Base-by-base conservation (phyloP, 2,888 invertebrate species). In the Pharmacophagus antenor region DNA sequence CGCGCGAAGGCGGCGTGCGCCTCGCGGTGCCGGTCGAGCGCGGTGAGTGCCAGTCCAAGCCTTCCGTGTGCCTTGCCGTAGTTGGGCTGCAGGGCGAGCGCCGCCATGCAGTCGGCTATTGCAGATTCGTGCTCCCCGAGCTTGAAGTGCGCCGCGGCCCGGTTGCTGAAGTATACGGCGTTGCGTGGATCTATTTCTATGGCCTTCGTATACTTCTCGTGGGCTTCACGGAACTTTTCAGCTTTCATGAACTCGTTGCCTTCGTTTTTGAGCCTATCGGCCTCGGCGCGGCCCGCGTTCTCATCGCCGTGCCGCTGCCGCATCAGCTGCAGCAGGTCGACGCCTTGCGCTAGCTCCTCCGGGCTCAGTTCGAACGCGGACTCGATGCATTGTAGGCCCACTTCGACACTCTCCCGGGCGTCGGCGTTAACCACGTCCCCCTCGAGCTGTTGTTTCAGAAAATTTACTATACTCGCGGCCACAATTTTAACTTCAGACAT, bases 1-100 rank as follows among this genome's bases (percentile, higher is more conserved):
- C 95, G 96, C 64, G 94, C 93, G 84, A 97, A 99, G 15, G 97
- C 96, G 56, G 94, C 93, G 63, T 94, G 93, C 0, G 99, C 98
- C 76, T 97, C 95, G 61, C 93, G 93, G 79, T 95, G 95, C 68
- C 95, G 93, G 63, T 95, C 94, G 64, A 98, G 87, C 76, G 95
- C 96, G 0, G 97, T 95, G 72, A 96, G 95, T 0, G 98, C 98
- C 58, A 98, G 80, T 85, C 96, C 99, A 80, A 98, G 93, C 62
- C 99, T 93, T 1, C 98, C 97, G 84, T 97, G 98, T 4, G 98
- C 99, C 88, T 99, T 99, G 71, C 97, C 95, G 84, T 99, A 99
- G 63, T 93, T 93, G 0, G 97, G 95, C 82, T 99, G 98, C 68
- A 99, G 93, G 31, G 93, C 92, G 57, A 99, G 91, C 5, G 99